These are phyloP conservation scores for Urocynchramus pylzowi DNA, from an alignment of 2,113 vertebrate species.

Conservation along the genomic window DNA sequence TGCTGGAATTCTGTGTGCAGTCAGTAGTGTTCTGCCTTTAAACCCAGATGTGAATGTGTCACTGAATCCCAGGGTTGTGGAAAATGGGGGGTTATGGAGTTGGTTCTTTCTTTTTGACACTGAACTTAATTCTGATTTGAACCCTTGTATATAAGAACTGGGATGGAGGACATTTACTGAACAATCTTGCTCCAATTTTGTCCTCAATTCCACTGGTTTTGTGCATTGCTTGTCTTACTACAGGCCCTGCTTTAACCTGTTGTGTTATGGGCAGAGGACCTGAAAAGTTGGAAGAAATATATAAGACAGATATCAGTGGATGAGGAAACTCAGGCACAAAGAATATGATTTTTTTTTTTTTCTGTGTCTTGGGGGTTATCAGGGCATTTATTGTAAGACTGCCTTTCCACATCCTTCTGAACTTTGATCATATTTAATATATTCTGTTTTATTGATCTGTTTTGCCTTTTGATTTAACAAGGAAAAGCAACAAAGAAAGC, in stretches of 20 bases:
- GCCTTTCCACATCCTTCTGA: neutral
- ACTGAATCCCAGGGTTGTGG: neutral
- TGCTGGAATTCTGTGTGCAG: neutral
- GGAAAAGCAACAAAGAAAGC: neutral
- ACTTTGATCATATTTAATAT: neutral
- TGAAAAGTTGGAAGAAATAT: neutral
- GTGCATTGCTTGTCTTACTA: neutral
- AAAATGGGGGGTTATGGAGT: neutral
- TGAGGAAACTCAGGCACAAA: neutral
- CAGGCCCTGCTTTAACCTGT: neutral
- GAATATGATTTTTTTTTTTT: neutral
- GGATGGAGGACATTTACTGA: neutral
- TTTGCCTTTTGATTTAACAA: neutral
- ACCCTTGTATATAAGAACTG: neutral
- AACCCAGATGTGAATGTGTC: neutral
- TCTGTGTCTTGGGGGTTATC: neutral
- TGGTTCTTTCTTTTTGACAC: neutral
- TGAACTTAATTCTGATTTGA: neutral
- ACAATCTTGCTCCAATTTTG: neutral
- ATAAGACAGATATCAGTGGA: neutral
- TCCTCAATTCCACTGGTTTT: neutral
- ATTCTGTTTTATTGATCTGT: neutral
- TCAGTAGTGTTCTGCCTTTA: neutral
- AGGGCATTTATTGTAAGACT: neutral
- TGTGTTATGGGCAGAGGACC: neutral